A percentile compares a stretch with the other conserved stretches of the same genome.
These are phyloP conservation scores for Parnassius smintheus DNA, from an alignment of 2,888 invertebrate genomes.

Conservation along the genomic window DNA sequence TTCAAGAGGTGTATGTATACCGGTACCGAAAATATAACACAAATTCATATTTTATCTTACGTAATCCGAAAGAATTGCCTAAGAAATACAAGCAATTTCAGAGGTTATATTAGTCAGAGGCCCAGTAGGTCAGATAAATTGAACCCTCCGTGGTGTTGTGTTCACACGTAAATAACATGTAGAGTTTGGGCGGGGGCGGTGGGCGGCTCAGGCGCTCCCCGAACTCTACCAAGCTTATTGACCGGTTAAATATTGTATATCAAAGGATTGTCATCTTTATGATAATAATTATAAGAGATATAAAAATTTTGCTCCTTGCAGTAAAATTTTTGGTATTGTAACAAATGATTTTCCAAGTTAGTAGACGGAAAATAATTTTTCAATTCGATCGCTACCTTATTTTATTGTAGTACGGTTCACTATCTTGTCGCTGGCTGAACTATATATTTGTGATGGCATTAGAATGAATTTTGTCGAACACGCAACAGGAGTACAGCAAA, in stretches of 20 bases:
- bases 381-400: constrained; percentile 49
- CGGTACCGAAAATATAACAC: too few species aligned
- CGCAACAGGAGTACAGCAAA: constrained; percentile 67
- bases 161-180: constrained; percentile 81
- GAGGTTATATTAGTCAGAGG: constrained; percentile 75
- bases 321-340: constrained; percentile 35
- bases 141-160: constrained; percentile 76
- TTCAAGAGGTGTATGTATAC: too few species aligned
- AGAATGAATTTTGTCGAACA: constrained; percentile 70
- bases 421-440: constrained; percentile 27
- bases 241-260: constrained; percentile 22
- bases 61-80: constrained; percentile 39
- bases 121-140: constrained; percentile 81
- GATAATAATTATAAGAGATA: constrained; percentile 34
- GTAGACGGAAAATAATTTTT: constrained; percentile 49
- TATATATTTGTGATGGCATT: constrained; percentile 41
- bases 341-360: constrained; percentile 56
- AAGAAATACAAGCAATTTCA: constrained; percentile 62
- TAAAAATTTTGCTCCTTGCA: neutral
- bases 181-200: constrained; percentile 66
- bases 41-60: too few species aligned
- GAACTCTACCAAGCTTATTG: constrained; percentile 26
- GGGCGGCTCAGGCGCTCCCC: constrained; percentile 44
- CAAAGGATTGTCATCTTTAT: constrained; percentile 40
- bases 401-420: constrained; percentile 40